Evolutionary conservation across 2,888 invertebrate species (phyloP), one percentile per base, ranked within the genome.

Genomic region (Tortrix viridana): DNA sequence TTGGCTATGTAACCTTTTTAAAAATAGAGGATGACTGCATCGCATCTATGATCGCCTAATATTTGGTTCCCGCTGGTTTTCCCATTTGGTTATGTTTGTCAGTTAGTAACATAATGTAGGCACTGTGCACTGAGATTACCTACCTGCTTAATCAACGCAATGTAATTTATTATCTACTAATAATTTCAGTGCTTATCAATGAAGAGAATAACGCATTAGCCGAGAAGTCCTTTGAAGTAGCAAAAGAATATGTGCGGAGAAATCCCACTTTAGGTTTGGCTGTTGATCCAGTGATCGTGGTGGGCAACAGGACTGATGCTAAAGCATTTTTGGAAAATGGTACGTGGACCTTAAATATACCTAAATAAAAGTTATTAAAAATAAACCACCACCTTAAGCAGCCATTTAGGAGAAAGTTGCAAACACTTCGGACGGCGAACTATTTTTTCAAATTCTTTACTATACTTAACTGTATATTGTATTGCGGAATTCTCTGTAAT

Each of bases 191-290:
- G 78, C 93, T 95, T 74, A 94, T 96, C 54, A 96, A 96, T 76
- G 96, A 96, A 82, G 95, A 95, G 76, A 94, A 94, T 62, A 96
- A 96, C 79, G 93, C 94, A 52, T 91, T 95, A 23, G 96, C 96
- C 3, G 94, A 95, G 69, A 95, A 94, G 80, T 94, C 96, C 1
- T 92, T 96, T 53, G 95, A 95, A 71, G 95, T 95, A 19, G 95
- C 95, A 1, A 90, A 94, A 66, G 95, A 95, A 61, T 96, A 95
- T 80, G 92, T 96, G 14, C 93, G 95, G 72, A 94, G 95, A 65
- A 95, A 95, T 78, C 94, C 95, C 4, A 94, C 92, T 74, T 88
- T 96, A 65, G 95, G 95, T 1, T 83, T 96, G 6, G 94, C 94
- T 41, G 92, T 93, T 62, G 95, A 95, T 59, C 89, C 94, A 0